These are phyloP conservation scores for Stomatorhinus ivindoensis DNA, from an alignment of 2,113 vertebrate species.

Conservation along the genomic window DNA sequence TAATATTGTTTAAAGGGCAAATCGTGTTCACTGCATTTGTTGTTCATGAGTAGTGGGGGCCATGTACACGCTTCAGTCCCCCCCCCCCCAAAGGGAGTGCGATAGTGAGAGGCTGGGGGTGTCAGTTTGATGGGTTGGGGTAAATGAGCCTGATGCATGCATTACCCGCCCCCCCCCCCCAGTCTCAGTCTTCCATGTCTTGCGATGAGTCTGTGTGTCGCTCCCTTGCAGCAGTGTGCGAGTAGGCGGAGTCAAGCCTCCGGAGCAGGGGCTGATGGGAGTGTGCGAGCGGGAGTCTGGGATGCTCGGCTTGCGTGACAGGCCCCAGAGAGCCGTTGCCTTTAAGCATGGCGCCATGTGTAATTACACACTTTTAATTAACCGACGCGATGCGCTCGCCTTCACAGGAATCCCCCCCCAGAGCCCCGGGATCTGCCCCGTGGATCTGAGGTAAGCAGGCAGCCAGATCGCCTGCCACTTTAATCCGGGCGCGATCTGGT, in stretches of 20 bases:
- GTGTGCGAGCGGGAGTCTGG: neutral
- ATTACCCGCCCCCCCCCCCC: neutral
- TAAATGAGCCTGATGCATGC: neutral
- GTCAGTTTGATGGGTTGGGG: neutral
- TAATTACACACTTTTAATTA: conserved; percentile 17
- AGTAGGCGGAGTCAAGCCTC: neutral
- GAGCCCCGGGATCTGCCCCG: neutral
- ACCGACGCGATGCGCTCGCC: neutral
- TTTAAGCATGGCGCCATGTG: conserved; percentile 6
- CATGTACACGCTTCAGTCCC: conserved; percentile 29
- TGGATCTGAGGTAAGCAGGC: neutral
- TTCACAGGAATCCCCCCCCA: neutral
- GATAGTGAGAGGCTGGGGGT: conserved; percentile 29
- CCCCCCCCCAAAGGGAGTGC: conserved; percentile 18
- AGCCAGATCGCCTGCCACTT: neutral
- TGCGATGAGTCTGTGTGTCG: neutral
- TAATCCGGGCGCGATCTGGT: neutral
- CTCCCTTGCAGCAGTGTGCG: neutral
- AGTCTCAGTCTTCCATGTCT: neutral
- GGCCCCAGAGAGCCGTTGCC: conserved; percentile 5
- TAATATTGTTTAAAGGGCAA: conserved; percentile 51
- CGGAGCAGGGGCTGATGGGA: neutral
- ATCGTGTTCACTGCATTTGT: conserved; percentile 56
- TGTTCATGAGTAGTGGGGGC: conserved; percentile 32
- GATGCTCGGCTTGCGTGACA: neutral